Evolutionary conservation across 1,140 invertebrate species (phyloP), one percentile per base, ranked within the genome.

Genomic region (Formica selysi): DNA sequence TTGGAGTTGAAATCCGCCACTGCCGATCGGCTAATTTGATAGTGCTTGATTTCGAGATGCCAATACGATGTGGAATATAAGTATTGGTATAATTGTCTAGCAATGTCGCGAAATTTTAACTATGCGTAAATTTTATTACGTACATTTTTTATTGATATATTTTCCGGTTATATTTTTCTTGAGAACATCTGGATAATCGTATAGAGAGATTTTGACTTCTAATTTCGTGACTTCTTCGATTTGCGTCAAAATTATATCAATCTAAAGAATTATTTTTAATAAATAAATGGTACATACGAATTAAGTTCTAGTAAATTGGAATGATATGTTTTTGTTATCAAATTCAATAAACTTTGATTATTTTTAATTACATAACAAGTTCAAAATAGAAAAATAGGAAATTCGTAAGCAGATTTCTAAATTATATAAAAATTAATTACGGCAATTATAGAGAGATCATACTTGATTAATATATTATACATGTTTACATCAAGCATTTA

Each of bases 71-170:
- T 57, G 48, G 36, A 80, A 70, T 36, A n/a, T 65, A 41, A 78
- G 13, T 29, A 48, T 51, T 32, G 32, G 2, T 22, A 10, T 13
- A 13, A 67, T 67, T 38, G 61, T 11, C 44, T 44, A 19, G 19
- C 36, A 71, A 26, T 59, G 32, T 71, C 51, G 38, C 38, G 78
- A 71, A 81, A 81, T 51, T 81, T 19, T 70, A 81, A 51, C 78
- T 67, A 81, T 6, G 3, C 10, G 7, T 81, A 71, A 81, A 71
- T 81, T 26, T 19, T 36, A 81, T 71, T 32, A 59, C 64, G 7
- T 48, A 19, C n/a, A 36, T 61, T 71, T 81, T 36, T 81, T 81
- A 71, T 61, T 71, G 51, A 38, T 36, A 8, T 10, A 41, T 41
- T 44, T 44, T 81, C 67, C 64, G 65, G 65, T 29, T 44, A 38